Base-by-base conservation (phyloP, 2,888 invertebrate genomes). In the Xylota sylvarum region DNA sequence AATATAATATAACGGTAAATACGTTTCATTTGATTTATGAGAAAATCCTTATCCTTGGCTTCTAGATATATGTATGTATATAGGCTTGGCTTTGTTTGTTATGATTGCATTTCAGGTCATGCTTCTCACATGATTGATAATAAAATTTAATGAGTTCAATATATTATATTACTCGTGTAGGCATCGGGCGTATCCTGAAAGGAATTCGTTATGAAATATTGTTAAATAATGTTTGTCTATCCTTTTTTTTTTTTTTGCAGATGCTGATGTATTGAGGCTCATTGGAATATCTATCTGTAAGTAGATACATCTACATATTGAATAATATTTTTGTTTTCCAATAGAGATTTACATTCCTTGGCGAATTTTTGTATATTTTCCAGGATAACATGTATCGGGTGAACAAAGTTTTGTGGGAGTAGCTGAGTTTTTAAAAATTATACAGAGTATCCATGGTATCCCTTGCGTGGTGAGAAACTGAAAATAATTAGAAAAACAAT, bases 161-260 rank as follows among this genome's bases (percentile, higher is more conserved):
- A 43, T 14, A 43, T 14, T 12, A 14, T 2, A 2, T 37, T 37
- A 43, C n/a, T 12, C 12, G 5, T 40, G 40, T 40, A 40, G 40
- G 12, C n/a, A n/a, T 40, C 6, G 2, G 4, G 10, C 12, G 0
- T 43, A n/a, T n/a, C n/a, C n/a, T 43, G 14, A 14, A 5, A 43
- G 4, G 14, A 43, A n/a, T 14, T 19, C 5, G 5, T 48, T 48
- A 10, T 19, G 17, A 48, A 48, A 19, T 74, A 23, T 32, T 12
- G 9, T 52, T 32, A 43, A 60, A n/a, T n/a, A 17, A 32, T 30
- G 12, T 19, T 27, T 48, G 23, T 52, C 37, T 50, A 14, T 1
- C 23, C 17, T 9, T 56, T 3, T 10, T 46, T 64, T 37, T 23
- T 74, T n/a, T 43, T 82, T 82, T 70, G 9, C 82, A 82, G 82